Percentiles rank a stretch among this genome's conserved stretches.
Conservation (phyloP, 2,113 vertebrate genomes). For the Ivindomyrus marchei region DNA sequence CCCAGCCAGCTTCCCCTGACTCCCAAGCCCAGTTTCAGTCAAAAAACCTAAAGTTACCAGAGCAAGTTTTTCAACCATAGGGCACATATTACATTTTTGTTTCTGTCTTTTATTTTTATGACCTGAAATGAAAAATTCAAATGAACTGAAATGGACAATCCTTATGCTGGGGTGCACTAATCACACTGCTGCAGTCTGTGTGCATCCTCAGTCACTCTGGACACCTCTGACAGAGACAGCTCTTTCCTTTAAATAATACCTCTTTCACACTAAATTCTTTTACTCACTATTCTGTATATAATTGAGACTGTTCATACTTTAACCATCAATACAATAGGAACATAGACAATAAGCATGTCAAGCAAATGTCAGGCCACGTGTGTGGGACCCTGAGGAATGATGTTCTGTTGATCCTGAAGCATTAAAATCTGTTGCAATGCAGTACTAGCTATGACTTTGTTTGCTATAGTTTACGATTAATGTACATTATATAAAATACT, state of each 20-base stretch:
- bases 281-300: not conserved
- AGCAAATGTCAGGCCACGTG: conserved; percentile 19
- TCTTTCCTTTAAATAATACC: not conserved
- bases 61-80: not conserved
- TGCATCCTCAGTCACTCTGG: conserved; percentile 6
- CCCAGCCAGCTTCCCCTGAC: not conserved
- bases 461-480: not conserved
- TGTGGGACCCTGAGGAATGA: conserved; percentile 48
- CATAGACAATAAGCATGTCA: not conserved
- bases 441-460: not conserved
- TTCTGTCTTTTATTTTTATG: not conserved
- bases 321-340: not conserved
- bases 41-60: not conserved
- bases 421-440: not conserved
- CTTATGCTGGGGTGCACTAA: conserved; percentile 21
- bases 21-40: not conserved
- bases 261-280: not conserved
- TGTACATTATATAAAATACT: not conserved
- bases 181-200: conserved; percentile 23
- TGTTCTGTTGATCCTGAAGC: conserved; percentile 20
- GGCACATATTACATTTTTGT: not conserved
- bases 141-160: not conserved
- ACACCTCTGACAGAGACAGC: not conserved
- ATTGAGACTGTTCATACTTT: conserved; percentile 1
- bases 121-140: not conserved